Percentiles rank a stretch among this genome's conserved stretches.
Evolutionary conservation across 2,113 vertebrate species (phyloP).

Genomic region (Felis chaus): DNA sequence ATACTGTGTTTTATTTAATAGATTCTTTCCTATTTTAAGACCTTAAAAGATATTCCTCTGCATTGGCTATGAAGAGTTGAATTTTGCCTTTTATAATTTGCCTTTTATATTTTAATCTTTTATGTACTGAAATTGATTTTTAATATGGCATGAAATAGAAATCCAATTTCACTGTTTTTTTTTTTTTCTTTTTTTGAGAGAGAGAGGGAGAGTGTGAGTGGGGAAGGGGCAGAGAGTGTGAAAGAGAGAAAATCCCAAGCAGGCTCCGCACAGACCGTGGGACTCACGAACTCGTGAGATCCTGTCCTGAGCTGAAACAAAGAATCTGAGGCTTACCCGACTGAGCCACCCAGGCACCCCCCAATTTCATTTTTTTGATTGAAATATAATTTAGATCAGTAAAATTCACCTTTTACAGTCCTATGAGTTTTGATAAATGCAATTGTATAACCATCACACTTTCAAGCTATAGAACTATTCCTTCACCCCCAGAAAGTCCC

Average conservation of each 20-base stretch:
- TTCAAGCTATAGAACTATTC: background rate
- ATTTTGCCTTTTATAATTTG: background rate
- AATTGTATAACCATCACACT: background rate
- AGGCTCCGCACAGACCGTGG: too few species aligned
- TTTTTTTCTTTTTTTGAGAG: too few species aligned
- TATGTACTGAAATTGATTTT: background rate
- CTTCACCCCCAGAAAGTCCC: background rate
- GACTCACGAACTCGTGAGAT: too few species aligned
- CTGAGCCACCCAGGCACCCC: too few species aligned
- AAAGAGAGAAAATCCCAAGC: too few species aligned
- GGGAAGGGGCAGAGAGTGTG: too few species aligned
- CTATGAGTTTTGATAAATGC: background rate
- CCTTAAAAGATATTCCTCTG: background rate
- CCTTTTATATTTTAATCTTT: background rate
- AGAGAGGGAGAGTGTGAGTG: too few species aligned
- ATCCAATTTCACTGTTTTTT: background rate
- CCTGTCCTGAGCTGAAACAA: too few species aligned
- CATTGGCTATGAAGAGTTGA: background rate
- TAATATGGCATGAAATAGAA: background rate
- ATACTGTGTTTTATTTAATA: background rate
- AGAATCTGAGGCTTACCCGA: too few species aligned
- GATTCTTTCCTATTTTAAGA: background rate
- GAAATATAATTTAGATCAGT: background rate
- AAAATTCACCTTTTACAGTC: background rate
- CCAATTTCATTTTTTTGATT: background rate